Evolutionary conservation across 2,888 invertebrate species (phyloP), one percentile per base, ranked within the genome.

Genomic region (Minunthozetes semirufus): DNA sequence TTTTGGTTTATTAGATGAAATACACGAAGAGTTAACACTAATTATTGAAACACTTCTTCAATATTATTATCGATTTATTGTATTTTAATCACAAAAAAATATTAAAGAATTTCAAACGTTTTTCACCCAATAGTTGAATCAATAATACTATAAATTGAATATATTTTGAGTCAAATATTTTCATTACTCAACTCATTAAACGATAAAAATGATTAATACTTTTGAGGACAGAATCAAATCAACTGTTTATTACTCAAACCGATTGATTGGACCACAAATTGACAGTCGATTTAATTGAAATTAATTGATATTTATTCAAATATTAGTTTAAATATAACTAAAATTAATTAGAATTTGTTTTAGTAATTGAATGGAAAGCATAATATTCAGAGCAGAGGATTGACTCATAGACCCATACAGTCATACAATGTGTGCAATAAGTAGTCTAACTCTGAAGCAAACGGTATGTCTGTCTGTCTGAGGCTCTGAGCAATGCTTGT

Each of bases 401-500:
- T 33, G 33, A 33, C 33, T 53, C 53, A 53, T 33, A 33, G n/a
- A n/a, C n/a, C n/a, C 33, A 33, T 17, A 53, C 53, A 19, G 53
- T 53, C n/a, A n/a, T 48, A 48, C n/a, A 48, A 33, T 33, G 48
- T 17, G 13, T 48, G 48, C 15, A 48, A 53, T n/a, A n/a, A 53
- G n/a, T 53, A 6, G 19, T 19, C 19, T 48, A 13, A 48, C 48
- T 17, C 15, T 48, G 3, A 48, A 19, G 53, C 17, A 53, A 53
- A 33, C 33, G 53, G 53, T 53, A 53, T 53, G 53, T 53, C 53
- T 53, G 53, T 53, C 53, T 53, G 48, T 48, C 48, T 17, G 48
- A 17, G 48, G n/a, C n/a, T n/a, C n/a, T n/a, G n/a, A n/a, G n/a
- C 48, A 48, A 48, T 33, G 33, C 33, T 33, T 33, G 33, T 33